Evolutionary conservation across 2,797 vertebrate species (phyloP).

Genomic region (Oreochromis mossambicus): DNA sequence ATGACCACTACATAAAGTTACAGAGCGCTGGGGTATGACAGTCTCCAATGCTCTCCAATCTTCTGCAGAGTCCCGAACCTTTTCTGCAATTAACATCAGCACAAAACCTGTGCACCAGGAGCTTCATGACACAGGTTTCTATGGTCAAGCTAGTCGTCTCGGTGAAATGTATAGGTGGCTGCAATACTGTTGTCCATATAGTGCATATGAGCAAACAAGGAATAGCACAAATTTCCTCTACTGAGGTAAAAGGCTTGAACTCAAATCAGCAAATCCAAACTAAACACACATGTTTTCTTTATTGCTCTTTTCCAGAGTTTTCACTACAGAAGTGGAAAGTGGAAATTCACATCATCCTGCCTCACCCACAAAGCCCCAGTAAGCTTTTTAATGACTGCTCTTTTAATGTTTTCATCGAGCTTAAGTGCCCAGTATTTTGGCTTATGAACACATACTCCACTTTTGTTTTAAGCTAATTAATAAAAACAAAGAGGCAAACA

Average conservation of each 20-base stretch:
- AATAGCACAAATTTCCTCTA: not conserved
- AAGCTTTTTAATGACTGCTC: not conserved
- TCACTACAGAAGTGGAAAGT: not conserved
- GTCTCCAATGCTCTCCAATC: not conserved
- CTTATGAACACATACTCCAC: not conserved
- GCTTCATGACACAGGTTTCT: not conserved
- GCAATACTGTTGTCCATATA: rapidly evolving
- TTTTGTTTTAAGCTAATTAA: not conserved
- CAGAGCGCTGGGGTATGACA: rapidly evolving
- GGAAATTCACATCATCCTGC: not conserved
- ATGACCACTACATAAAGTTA: not conserved
- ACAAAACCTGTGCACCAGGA: not conserved
- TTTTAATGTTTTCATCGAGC: not conserved
- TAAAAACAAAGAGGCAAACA: not conserved
- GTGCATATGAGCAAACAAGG: not conserved
- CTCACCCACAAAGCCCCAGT: not conserved
- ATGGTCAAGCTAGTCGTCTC: not conserved
- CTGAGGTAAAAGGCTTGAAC: not conserved
- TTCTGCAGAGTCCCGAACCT: not conserved
- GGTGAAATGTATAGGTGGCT: not conserved
- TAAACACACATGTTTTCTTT: not conserved
- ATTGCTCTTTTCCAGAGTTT: not conserved
- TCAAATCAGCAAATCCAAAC: not conserved
- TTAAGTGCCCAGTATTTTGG: not conserved
- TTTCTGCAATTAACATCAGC: not conserved